A percentile compares a stretch with the other conserved stretches of the same genome.
phyloP scores from a whole-genome alignment of 2,888 invertebrate species.

The Julus scanicus region DNA sequence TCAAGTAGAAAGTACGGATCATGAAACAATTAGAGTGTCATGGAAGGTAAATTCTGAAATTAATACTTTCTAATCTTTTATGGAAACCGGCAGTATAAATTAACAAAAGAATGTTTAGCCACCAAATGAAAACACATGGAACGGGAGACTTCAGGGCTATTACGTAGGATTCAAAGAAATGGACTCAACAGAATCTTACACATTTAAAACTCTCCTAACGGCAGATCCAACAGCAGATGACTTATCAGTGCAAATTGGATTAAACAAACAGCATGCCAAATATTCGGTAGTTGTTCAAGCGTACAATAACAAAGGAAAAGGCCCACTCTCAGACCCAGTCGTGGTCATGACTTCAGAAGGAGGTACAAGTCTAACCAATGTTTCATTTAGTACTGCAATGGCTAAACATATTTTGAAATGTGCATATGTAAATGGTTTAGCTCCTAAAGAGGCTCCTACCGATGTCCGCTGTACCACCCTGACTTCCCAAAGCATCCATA shows the following conservation, averaged over 20 bases:
- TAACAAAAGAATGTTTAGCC: conserved; percentile 56
- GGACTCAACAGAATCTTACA: conserved; percentile 53
- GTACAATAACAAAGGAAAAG: conserved; percentile 58
- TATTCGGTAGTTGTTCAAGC: conserved; percentile 58
- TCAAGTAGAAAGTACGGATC: conserved; percentile 52
- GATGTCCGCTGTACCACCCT: conserved; percentile 92
- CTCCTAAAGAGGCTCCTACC: conserved; percentile 73
- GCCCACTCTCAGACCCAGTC: conserved; percentile 57
- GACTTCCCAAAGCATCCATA: conserved; percentile 92
- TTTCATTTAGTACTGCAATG: too few species aligned
- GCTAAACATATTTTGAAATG: too few species aligned
- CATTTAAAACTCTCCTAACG: conserved; percentile 57
- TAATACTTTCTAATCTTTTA: too few species aligned
- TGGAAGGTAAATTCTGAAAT: conserved; percentile 66
- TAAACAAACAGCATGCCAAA: conserved; percentile 57
- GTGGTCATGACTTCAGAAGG: conserved; percentile 59
- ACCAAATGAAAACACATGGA: conserved; percentile 57
- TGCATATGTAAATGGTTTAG: conserved; percentile 60
- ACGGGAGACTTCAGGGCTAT: conserved; percentile 57
- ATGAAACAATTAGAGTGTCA: conserved; percentile 53
- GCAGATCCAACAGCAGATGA: conserved; percentile 55
- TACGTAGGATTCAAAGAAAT: conserved; percentile 58
- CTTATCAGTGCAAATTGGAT: conserved; percentile 55
- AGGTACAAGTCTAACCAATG: conserved; percentile 65
- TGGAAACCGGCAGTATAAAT: too few species aligned